Evolutionary conservation across 2,888 invertebrate genomes (phyloP).

Genomic region (Byasa hedistus): DNA sequence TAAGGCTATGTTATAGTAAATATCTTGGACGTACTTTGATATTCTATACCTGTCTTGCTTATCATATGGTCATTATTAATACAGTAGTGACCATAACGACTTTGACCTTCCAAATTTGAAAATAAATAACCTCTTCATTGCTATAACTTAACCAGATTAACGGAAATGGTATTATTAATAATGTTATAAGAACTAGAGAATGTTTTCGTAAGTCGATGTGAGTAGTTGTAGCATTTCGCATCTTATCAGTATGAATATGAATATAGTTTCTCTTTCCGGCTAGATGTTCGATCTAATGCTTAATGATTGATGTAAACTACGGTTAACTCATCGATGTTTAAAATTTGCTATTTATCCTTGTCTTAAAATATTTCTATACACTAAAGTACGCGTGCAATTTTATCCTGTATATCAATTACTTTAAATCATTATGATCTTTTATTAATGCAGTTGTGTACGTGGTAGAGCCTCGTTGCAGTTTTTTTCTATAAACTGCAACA

Average conservation of each 20-base stretch:
- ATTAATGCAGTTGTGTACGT: not conserved
- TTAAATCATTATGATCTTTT: not conserved
- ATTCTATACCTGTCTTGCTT: not conserved
- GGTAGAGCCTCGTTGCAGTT: constrained; percentile 3
- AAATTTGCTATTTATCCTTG: not conserved
- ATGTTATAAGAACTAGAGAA: not conserved
- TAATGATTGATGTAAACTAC: not conserved
- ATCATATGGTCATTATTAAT: no score
- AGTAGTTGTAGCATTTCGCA: not conserved
- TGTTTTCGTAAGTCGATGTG: not conserved
- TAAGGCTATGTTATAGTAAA: not conserved
- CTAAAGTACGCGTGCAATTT: not conserved
- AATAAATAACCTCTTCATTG: not conserved
- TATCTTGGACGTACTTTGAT: not conserved
- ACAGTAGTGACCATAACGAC: not conserved
- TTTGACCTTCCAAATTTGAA: not conserved
- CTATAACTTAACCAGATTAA: not conserved
- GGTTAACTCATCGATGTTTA: no score
- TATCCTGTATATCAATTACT: not conserved
- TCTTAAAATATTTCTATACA: not conserved
- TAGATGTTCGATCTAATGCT: not conserved
- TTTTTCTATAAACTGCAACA: not conserved
- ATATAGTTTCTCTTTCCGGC: not conserved
- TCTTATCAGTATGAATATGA: not conserved
- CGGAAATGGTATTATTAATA: not conserved